A percentile compares a stretch with the other conserved stretches of the same genome.
These are phyloP conservation scores for Brachionus sp. DNA, from an alignment of 1,140 invertebrate species.

Conservation along the genomic window DNA sequence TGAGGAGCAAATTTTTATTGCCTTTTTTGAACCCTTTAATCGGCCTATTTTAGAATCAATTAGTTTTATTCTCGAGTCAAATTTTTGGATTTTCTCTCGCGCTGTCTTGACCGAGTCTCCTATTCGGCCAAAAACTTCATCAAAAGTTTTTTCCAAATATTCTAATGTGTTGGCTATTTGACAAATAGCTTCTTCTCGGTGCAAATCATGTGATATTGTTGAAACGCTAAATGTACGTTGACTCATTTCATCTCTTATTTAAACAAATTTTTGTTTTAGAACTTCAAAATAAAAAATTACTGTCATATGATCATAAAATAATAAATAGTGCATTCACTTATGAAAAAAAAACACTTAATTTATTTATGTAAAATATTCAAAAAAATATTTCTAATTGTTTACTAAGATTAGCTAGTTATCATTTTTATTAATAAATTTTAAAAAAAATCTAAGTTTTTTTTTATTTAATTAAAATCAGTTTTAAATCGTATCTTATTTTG, in stretches of 20 bases:
- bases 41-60: conserved; percentile 33
- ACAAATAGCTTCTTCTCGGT: conserved; percentile 28
- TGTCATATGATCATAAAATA: background rate
- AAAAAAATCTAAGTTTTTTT: too few relatives aligned
- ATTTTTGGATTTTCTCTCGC: conserved; percentile 18
- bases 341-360: too few relatives aligned
- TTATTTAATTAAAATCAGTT: too few relatives aligned
- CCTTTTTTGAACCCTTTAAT: conserved; percentile 36
- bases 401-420: too few relatives aligned
- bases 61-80: conserved; percentile 14
- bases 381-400: background rate
- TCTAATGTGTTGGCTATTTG: conserved; percentile 31
- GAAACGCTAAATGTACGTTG: conserved; percentile 33
- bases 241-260: conserved; percentile 35
- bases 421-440: too few relatives aligned
- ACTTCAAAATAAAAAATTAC: background rate
- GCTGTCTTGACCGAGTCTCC: background rate
- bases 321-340: background rate
- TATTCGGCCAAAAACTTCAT: conserved; percentile 19
- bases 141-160: conserved; percentile 28
- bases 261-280: background rate
- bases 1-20: conserved; percentile 25
- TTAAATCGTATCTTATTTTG: too few relatives aligned
- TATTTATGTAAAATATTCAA: background rate
- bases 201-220: conserved; percentile 32